These are phyloP conservation scores for Periphyllus acericola DNA, from an alignment of 2,888 invertebrate genomes.

Conservation along the genomic window DNA sequence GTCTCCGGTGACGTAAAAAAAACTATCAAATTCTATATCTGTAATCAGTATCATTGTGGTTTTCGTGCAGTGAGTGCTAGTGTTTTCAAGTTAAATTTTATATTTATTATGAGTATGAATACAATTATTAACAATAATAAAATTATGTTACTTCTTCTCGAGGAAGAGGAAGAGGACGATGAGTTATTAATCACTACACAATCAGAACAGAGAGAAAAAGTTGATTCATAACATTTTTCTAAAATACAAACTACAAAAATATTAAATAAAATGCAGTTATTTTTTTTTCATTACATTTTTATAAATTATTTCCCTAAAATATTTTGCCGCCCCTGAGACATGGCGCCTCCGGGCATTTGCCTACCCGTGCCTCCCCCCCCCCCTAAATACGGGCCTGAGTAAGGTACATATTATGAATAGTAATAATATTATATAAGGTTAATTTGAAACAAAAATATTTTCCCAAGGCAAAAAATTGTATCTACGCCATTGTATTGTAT, in stretches of 20 bases:
- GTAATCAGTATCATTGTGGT: slow-evolving; percentile 10
- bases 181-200: neutral
- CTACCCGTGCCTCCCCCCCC: slow-evolving; percentile 9
- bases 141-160: slow-evolving; percentile 31
- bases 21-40: slow-evolving; percentile 9
- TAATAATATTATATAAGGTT: slow-evolving; percentile 2
- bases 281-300: too few species aligned
- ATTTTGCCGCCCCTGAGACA: slow-evolving; percentile 3
- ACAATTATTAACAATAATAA: slow-evolving; percentile 41
- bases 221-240: neutral
- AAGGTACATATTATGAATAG: neutral
- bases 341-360: slow-evolving; percentile 7
- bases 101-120: slow-evolving; percentile 11
- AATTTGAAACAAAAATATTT: slow-evolving; percentile 9
- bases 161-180: slow-evolving; percentile 21
- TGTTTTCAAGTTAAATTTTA: slow-evolving; percentile 25
- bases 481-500: slow-evolving; percentile 10
- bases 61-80: slow-evolving; percentile 5
- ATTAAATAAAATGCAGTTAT: too few species aligned
- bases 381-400: neutral
- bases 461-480: neutral
- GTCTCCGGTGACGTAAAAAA: neutral
- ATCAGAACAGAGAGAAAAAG: neutral
- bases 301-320: slow-evolving; percentile 1
- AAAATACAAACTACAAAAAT: too few species aligned